These are phyloP conservation scores for Eriocheir sinensis DNA, from an alignment of 1,140 invertebrate species.

Conservation along the genomic window DNA sequence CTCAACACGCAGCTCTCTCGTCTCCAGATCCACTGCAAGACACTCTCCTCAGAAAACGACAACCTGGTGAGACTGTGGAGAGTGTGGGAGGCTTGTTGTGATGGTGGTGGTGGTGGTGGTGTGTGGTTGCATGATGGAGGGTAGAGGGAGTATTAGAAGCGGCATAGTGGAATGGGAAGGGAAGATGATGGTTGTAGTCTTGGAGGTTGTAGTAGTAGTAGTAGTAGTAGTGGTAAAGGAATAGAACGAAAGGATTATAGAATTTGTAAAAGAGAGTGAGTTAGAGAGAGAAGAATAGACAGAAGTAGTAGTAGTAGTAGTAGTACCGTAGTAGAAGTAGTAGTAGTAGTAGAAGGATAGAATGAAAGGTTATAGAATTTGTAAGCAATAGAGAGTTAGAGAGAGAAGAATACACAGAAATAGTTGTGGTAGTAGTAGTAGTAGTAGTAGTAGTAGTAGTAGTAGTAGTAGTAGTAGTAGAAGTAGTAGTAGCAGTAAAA, in stretches of 20 bases:
- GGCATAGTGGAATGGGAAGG: too few relatives aligned
- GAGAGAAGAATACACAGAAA: neutral
- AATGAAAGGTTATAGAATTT: too few relatives aligned
- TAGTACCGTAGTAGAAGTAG: neutral
- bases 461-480: neutral
- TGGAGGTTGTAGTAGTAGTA: neutral
- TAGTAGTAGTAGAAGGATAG: neutral
- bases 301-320: neutral
- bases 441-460: slow-evolving; percentile 17
- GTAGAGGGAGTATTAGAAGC: too few relatives aligned
- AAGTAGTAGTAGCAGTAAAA: neutral
- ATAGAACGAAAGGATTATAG: too few relatives aligned
- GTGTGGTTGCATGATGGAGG: neutral
- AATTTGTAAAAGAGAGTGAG: too few relatives aligned
- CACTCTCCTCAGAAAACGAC: slow-evolving; percentile 62
- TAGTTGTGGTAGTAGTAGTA: neutral
- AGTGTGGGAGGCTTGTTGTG: neutral
- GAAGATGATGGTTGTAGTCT: too few relatives aligned
- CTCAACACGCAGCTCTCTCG: slow-evolving; percentile 73
- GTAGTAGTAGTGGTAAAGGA: neutral
- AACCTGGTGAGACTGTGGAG: slow-evolving; percentile 63
- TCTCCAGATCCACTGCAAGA: slow-evolving; percentile 71
- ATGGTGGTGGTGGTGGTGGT: slow-evolving; percentile 81
- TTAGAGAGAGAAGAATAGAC: neutral
- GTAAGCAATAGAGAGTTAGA: too few relatives aligned